A percentile compares a stretch with the other conserved stretches of the same genome.
Evolutionary conservation across 1,140 invertebrate species (phyloP).

Genomic region (Aphaenogaster rudis): DNA sequence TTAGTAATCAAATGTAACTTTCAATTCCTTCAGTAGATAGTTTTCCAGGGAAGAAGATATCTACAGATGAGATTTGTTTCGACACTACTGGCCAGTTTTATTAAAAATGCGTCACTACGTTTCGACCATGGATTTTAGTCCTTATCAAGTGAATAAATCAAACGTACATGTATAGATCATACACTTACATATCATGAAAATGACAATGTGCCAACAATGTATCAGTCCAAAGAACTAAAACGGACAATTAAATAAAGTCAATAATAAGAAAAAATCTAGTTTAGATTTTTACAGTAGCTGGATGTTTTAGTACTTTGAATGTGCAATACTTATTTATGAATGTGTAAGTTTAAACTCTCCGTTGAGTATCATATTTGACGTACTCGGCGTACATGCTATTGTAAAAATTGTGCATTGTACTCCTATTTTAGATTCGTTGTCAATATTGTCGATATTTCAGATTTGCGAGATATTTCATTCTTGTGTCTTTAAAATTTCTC

Average conservation of each 20-base stretch:
- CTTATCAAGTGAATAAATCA: no score
- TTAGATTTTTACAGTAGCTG: background rate
- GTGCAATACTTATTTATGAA: background rate
- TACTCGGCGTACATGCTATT: background rate
- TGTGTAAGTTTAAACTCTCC: background rate
- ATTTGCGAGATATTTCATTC: background rate
- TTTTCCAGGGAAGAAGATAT: background rate
- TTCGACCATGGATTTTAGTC: no score
- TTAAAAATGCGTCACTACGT: no score
- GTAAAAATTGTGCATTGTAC: slow-evolving; percentile 22
- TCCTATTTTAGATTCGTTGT: slow-evolving; percentile 24
- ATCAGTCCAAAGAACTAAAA: no score
- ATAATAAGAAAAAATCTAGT: background rate
- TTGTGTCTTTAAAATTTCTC: slow-evolving; percentile 18
- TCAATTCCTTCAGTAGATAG: background rate
- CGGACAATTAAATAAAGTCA: no score
- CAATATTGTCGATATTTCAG: background rate
- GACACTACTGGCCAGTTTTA: no score
- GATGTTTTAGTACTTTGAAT: slow-evolving; percentile 2
- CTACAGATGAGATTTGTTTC: no score
- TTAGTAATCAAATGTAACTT: background rate
- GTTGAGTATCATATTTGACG: background rate
- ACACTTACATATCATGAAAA: no score
- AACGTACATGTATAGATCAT: no score
- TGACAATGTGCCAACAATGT: no score